Conservation (phyloP, 2,797 vertebrate genomes). For the Squalus acanthias region DNA sequence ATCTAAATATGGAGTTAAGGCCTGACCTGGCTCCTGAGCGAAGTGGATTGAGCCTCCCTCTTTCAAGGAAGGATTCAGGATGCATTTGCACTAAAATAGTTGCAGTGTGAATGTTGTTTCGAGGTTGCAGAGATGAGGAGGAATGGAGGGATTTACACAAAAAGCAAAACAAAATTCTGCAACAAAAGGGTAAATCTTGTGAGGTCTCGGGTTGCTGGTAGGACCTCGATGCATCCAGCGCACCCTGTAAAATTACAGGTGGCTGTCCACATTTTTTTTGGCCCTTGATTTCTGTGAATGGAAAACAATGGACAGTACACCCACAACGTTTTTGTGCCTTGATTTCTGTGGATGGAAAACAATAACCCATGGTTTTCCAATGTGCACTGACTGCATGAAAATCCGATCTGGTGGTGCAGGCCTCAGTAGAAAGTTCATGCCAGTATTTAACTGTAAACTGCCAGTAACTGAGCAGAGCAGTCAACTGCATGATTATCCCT, state of each 20-base stretch:
- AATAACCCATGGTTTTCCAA: neutral
- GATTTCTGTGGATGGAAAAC: neutral
- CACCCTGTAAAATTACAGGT: neutral
- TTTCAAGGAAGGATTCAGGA: neutral
- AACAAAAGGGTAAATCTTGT: neutral
- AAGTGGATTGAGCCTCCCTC: neutral
- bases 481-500: neutral
- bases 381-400: neutral
- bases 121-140: neutral
- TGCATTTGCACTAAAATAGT: neutral
- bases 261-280: neutral
- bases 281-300: neutral
- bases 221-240: neutral
- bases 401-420: neutral
- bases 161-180: neutral
- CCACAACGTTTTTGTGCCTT: no score
- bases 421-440: neutral
- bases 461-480: neutral
- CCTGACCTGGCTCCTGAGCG: neutral
- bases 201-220: neutral
- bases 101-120: neutral
- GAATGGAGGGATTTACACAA: neutral
- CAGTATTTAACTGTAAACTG: neutral
- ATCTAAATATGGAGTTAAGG: neutral
- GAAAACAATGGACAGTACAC: neutral